phyloP scores from a whole-genome alignment of 2,113 vertebrate genomes.

The Tragelaphus scriptus region DNA sequence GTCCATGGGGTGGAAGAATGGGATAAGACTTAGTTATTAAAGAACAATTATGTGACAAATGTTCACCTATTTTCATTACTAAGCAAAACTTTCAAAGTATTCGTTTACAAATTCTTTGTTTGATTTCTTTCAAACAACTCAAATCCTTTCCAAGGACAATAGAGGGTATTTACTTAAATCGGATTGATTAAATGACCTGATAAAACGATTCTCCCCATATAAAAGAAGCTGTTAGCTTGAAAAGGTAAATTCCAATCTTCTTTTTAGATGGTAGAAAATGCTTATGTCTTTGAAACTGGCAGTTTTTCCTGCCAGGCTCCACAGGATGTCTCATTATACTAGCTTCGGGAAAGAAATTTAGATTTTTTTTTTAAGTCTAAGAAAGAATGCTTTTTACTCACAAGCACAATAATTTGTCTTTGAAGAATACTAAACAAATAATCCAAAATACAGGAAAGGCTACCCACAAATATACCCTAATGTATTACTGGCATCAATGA shows the following conservation, averaged over 20 bases:
- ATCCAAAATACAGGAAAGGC: not conserved
- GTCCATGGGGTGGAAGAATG: not conserved
- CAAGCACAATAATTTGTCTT: not conserved
- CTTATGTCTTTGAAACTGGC: slow-evolving; percentile 52
- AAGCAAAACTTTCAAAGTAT: not conserved
- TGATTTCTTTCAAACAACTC: slow-evolving; percentile 30
- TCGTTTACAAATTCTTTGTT: not conserved
- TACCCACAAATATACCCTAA: not conserved
- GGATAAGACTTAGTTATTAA: not conserved
- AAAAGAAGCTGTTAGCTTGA: slow-evolving; percentile 20
- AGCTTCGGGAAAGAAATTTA: slow-evolving; percentile 43
- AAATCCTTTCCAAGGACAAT: slow-evolving; percentile 40
- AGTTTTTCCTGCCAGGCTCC: slow-evolving; percentile 37
- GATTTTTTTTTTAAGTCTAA: slow-evolving; percentile 14
- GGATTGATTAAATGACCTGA: slow-evolving; percentile 37
- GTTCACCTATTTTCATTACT: not conserved
- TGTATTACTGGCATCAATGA: not conserved
- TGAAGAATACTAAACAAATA: not conserved
- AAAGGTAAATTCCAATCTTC: slow-evolving; percentile 57
- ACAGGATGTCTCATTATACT: slow-evolving; percentile 47
- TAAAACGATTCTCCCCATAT: slow-evolving; percentile 9
- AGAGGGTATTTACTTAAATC: slow-evolving; percentile 23
- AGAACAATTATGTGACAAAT: not conserved
- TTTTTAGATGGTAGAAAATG: slow-evolving; percentile 38
- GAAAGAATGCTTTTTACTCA: not conserved